Base-by-base conservation (phyloP, 2,113 vertebrate species). In the Catagonus wagneri region DNA sequence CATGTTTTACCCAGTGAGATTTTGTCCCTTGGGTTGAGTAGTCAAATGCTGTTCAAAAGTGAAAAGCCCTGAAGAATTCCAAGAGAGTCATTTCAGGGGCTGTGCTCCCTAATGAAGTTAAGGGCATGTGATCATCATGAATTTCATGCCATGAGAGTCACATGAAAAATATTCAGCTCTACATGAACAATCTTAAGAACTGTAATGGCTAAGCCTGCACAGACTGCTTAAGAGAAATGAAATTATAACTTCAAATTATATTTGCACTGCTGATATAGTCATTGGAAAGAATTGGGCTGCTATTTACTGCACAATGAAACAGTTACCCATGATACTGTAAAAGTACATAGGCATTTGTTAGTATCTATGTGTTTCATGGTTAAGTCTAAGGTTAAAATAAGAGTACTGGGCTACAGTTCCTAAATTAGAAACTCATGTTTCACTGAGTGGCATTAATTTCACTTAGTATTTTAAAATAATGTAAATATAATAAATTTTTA, bases 191-290 rank as follows among this genome's bases (percentile, higher is more conserved):
- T 68, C 20, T 74, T 39, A 60, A 91, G 52, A 74, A 68, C 61
- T 79, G 88, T 74, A 56, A 88, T 23, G 2, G 29, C 56, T 79
- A 84, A 74, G 13, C 8, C 34, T 86, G 19, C 4, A 75, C 36
- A 79, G 86, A 88, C 52, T 90, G 7, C 44, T 68, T 75, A 68
- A 36, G 4, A 87, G 50, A 13, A 76, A 66, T 17, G 36, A 72
- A 92, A 83, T 93, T 81, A n/a, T 71, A 91, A 81, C 44, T 60
- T 81, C 65, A 60, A 68, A n/a, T 91, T 85, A 56, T 50, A 60
- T 81, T 81, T 83, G 20, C 17, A 50, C 14, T 39, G 50, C 22
- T 12, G 20, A 14, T n/a, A 32, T 39, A 63, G 66, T 86, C 54
- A 61, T 29, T 90, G 68, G 44, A 60, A 75, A 95, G 16, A 27